Evolutionary conservation across 2,888 invertebrate species (phyloP).

Genomic region (Coenonympha glycerion): DNA sequence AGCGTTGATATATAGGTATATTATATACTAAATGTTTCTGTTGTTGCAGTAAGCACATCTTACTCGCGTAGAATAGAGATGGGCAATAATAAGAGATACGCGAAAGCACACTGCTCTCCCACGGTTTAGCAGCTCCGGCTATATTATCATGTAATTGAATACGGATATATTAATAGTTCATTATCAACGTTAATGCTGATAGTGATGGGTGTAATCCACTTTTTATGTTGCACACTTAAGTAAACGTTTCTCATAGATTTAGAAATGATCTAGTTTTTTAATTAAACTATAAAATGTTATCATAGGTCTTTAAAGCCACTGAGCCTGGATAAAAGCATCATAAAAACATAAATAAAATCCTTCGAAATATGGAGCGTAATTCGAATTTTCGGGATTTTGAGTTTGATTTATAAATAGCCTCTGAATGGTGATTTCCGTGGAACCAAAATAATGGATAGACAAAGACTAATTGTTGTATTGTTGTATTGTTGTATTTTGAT

Average conservation of each 20-base stretch:
- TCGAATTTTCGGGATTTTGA: no score
- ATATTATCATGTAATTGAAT: conserved; percentile 8
- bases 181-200: conserved; percentile 5
- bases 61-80: background rate
- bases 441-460: no score
- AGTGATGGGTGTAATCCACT: conserved; percentile 1
- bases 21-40: background rate
- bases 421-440: no score
- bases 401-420: no score
- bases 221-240: conserved; percentile 1
- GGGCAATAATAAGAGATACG: background rate
- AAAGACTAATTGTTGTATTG: no score
- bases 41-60: background rate
- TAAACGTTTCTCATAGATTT: conserved; percentile 2
- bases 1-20: background rate
- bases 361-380: no score
- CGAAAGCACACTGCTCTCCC: background rate
- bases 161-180: conserved; percentile 6
- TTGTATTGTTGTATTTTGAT: no score
- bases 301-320: background rate
- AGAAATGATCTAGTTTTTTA: background rate
- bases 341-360: no score
- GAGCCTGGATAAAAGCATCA: background rate
- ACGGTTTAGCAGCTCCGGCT: background rate
- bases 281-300: background rate